phyloP scores from a whole-genome alignment of 2,888 invertebrate genomes.

The Cryptus armator region DNA sequence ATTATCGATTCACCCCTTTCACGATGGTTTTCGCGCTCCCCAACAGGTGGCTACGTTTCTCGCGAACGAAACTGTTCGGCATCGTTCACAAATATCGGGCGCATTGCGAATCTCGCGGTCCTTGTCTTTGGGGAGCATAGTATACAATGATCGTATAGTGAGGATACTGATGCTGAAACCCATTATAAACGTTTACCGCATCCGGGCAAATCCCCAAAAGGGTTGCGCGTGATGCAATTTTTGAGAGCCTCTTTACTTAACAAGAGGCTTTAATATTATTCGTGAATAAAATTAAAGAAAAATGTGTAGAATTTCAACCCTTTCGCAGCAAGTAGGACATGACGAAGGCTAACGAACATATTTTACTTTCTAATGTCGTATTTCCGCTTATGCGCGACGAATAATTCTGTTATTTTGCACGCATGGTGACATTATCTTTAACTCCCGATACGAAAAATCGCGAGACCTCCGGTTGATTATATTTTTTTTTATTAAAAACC shows the following conservation, averaged over 20 bases:
- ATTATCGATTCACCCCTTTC: background rate
- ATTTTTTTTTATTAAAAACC: too few relatives aligned
- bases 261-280: conserved; percentile 78
- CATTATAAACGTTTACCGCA: conserved; percentile 86
- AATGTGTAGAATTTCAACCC: too few relatives aligned
- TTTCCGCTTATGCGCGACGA: background rate
- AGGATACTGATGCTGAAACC: conserved; percentile 95
- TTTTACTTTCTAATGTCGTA: background rate
- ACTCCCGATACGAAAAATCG: too few relatives aligned
- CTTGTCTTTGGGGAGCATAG: conserved; percentile 95
- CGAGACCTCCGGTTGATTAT: too few relatives aligned
- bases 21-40: conserved; percentile 4
- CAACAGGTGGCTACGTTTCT: conserved; percentile 76
- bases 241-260: conserved; percentile 91
- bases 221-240: conserved; percentile 90
- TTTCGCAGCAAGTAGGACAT: too few relatives aligned
- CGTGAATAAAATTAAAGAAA: background rate
- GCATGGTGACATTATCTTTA: background rate
- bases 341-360: background rate
- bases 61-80: conserved; percentile 50
- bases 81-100: conserved; percentile 48
- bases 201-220: conserved; percentile 86
- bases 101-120: conserved; percentile 81
- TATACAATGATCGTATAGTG: conserved; percentile 94
- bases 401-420: background rate